Evolutionary conservation across 2,113 vertebrate genomes (phyloP), one percentile per base, ranked within the genome.

Genomic region (Cyprinodon variegatus): DNA sequence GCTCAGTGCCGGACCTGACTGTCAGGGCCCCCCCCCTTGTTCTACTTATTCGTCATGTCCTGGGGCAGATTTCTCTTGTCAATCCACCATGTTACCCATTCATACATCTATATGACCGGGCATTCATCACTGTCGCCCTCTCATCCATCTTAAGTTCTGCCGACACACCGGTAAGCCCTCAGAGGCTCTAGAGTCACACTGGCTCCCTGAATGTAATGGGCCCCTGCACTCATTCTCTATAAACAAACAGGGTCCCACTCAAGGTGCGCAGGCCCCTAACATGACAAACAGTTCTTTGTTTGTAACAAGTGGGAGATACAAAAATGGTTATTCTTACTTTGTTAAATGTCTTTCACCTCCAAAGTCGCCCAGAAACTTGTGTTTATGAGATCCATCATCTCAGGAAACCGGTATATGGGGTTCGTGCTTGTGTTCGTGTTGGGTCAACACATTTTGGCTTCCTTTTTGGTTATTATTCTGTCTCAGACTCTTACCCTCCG

Each of bases 171-270:
- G 79, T 74, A 67, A 67, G 20, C 62, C 82, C 57, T 62, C 3
- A 5, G 86, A 72, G 81, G 74, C 77, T 70, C 70, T 81, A 79
- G 72, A 86, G 84, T 87, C 88, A 89, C 85, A 90, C 81, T 66
- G 90, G 81, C 89, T 91, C 87, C 85, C 85, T 90, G 88, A 87
- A 89, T 82, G 79, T 74, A 86, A 83, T 85, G 69, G 89, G 88
- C 84, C 90, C 85, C 74, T 83, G 91, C 83, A 73, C 83, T 91
- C 88, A 79, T 79, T 90, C 91, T 92, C 86, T 89, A 91, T 93
- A 93, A 94, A 94, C 93, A 94, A 94, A 94, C 91, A 93, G 78
- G 71, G 86, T 88, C 82, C 82, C 91, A 91, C 91, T 94, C 85
- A 77, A 83, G 84, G 78, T 70, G 43, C 81, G 83, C 37, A 9